A percentile compares a stretch with the other conserved stretches of the same genome.
Evolutionary conservation across 2,113 vertebrate genomes (phyloP).

Genomic region (Oplegnathus fasciatus): DNA sequence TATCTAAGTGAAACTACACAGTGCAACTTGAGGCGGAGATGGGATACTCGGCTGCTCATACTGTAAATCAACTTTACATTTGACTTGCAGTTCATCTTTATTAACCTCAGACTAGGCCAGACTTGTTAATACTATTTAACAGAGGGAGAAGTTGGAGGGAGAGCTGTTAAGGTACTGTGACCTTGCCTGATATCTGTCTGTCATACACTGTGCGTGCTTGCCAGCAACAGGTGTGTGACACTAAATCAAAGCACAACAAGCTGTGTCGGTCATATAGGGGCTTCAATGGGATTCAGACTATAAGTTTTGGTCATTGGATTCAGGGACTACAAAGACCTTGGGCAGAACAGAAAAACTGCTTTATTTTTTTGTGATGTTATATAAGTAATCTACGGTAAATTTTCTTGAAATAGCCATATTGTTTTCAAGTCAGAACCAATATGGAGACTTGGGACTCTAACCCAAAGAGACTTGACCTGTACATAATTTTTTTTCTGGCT

Average conservation of each 20-base stretch:
- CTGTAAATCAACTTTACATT: neutral
- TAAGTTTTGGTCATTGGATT: neutral
- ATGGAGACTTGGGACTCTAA: neutral
- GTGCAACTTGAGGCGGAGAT: neutral
- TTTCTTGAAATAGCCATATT: neutral
- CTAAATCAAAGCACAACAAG: neutral
- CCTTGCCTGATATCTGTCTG: neutral
- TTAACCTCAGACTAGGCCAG: slow-evolving; percentile 2
- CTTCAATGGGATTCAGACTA: neutral
- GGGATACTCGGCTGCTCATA: neutral
- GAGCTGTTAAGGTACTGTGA: neutral
- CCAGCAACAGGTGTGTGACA: neutral
- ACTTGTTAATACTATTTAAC: neutral
- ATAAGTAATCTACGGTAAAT: neutral
- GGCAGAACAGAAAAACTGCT: neutral
- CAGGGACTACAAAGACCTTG: neutral
- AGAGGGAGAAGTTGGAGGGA: too few relatives aligned
- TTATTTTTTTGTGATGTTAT: neutral
- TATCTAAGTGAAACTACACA: neutral
- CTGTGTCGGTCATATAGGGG: neutral
- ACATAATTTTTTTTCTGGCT: neutral
- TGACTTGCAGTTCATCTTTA: neutral
- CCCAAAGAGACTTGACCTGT: neutral
- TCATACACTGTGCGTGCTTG: neutral
- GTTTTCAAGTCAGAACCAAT: neutral